Evolutionary conservation across 2,888 invertebrate genomes (phyloP).

Genomic region (Athalia cordata): DNA sequence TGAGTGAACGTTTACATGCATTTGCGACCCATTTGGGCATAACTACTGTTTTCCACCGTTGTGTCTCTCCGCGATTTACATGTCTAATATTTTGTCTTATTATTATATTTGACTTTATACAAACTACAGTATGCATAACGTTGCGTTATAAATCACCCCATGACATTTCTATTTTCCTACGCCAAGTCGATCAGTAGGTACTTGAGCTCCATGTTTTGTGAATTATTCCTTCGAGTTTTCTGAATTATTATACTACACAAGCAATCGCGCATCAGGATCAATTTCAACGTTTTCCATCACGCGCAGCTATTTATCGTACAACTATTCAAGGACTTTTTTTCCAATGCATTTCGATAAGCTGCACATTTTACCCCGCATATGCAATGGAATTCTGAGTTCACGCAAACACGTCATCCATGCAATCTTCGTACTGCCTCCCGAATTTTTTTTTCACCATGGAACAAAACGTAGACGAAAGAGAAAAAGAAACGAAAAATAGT

Average conservation of each 20-base stretch:
- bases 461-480: too few relatives aligned
- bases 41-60: conserved; percentile 25
- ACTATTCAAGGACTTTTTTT: background rate
- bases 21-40: conserved; percentile 10
- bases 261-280: background rate
- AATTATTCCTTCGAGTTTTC: background rate
- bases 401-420: too few relatives aligned
- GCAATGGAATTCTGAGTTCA: background rate
- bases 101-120: conserved; percentile 18
- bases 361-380: background rate
- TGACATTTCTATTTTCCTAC: too few relatives aligned
- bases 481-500: too few relatives aligned
- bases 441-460: too few relatives aligned
- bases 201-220: too few relatives aligned
- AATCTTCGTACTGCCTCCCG: too few relatives aligned
- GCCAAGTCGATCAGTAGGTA: too few relatives aligned
- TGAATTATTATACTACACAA: background rate
- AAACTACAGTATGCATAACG: too few relatives aligned
- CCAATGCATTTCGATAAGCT: background rate
- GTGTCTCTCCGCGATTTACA: background rate
- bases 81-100: background rate
- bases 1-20: conserved; percentile 21
- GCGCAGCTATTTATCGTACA: background rate
- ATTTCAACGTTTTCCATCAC: background rate
- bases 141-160: too few relatives aligned